Base-by-base conservation (phyloP, 2,888 invertebrate genomes). In the Caenorhabditis sp. region DNA sequence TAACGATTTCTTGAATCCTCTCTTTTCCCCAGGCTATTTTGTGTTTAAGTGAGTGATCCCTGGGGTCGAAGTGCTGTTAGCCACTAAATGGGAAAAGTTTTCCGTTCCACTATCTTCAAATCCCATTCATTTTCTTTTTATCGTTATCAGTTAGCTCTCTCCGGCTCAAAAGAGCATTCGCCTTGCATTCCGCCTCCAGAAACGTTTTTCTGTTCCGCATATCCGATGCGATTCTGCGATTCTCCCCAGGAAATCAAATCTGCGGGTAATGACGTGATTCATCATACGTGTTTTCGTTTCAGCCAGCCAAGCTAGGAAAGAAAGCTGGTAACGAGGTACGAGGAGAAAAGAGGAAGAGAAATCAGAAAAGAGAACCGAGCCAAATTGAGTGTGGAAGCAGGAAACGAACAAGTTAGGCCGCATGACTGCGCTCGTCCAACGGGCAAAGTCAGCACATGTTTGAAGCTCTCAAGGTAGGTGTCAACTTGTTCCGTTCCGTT, bases 401-500 rank as follows among this genome's bases (percentile, higher is more conserved):
- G 77, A 69, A 62, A 35, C 55, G 50, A 22, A 69, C 60, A 62
- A 37, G 47, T 62, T 58, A 55, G n/a, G 35, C 40, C 81, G 78
- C 62, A 82, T 82, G 82, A 82, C 82, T 82, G 72, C 71, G 72
- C 71, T 78, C 82, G 76, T 77, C 60, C 20, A 67, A 68, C 77
- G 80, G 72, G 83, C 74, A 72, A 79, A 74, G 81, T 83, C 85
- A 70, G 80, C 82, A 79, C 76, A 85, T 85, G 85, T 85, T 85
- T 81, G 85, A 85, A 82, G 84, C 85, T 72, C 74, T 85, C 69
- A 85, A 85, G 80, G 85, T 85, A 53, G 47, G 79, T 69, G 55
- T 35, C 53, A 35, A n/a, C n/a, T n/a, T 18, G 20, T 13, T 47
- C 26, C 15, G 13, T 40, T 47, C 40, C 62, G 1, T 4, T 50